Base-by-base conservation (phyloP, 2,113 vertebrate species). In the Chloebia gouldiae region DNA sequence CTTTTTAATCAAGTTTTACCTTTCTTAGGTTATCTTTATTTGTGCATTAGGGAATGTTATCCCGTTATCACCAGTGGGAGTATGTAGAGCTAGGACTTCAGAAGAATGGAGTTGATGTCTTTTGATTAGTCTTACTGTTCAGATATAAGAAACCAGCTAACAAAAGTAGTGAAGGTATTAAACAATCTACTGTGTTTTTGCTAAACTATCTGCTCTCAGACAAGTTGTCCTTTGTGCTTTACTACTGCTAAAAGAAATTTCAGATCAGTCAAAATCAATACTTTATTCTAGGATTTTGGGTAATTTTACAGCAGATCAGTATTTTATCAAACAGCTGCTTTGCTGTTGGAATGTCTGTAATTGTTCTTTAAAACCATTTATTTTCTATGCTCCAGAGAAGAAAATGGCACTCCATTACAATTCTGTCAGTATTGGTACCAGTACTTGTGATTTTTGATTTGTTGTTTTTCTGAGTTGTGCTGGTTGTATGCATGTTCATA, bases 131-230 rank as follows among this genome's bases (percentile, higher is more conserved):
- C 64, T 30, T 68, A 51, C n/a, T 86, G 27, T 45, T 90, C 30
- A 45, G 49, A 44, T 86, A 30, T 84, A 94, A 84, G 53, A 76
- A 95, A 82, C 31, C 7, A 47, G 25, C 90, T 78, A 85, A 69
- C 22, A 72, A 79, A 89, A 57, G 10, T 25, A 93, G 23, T 81
- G 39, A 73, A 70, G 28, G 1, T 73, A 64, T 83, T 93, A 86
- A 95, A 60, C 15, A 83, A 24, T 60, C 17, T 40, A 35, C 39
- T 75, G 33, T 69, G 69, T 28, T 86, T 94, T 71, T 82, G 33
- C 17, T 86, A 83, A 81, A 47, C 15, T 11, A 7, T 85, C n/a
- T 88, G 37, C 30, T 90, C 23, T 92, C 45, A 63, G 13, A 56
- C 25, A 53, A 64, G 27, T 86, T 91, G 51, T 64, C 19, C 19